Evolutionary conservation across 2,113 vertebrate species (phyloP).

Genomic region (Glaucomys volans): DNA sequence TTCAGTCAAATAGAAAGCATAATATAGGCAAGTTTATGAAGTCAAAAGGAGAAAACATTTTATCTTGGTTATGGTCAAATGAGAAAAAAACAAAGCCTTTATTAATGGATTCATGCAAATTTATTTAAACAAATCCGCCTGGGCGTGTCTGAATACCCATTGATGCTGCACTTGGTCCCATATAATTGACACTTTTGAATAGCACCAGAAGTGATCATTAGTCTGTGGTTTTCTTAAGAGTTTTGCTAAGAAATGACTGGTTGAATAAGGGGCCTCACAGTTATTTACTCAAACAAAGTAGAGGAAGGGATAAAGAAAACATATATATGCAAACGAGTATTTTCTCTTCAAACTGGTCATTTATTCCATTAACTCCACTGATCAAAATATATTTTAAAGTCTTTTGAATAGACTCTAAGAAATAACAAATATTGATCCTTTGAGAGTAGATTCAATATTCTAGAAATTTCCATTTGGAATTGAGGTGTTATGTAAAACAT

Average conservation of each 20-base stretch:
- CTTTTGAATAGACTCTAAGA: not conserved
- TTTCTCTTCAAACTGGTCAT: constrained; percentile 63
- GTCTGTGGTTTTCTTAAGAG: constrained; percentile 34
- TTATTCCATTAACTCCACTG: not conserved
- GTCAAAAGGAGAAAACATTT: constrained; percentile 35
- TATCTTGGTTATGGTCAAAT: constrained; percentile 36
- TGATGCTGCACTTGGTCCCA: constrained; percentile 77
- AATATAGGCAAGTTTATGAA: constrained; percentile 25
- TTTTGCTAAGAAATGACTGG: constrained; percentile 40
- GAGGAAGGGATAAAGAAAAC: not conserved
- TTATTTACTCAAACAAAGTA: constrained; percentile 60
- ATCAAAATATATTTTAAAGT: not conserved
- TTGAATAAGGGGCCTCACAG: constrained; percentile 33
- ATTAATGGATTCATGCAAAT: not conserved
- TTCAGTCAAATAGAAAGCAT: constrained; percentile 45
- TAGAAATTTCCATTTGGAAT: constrained; percentile 39
- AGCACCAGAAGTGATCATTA: constrained; percentile 46
- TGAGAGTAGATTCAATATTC: not conserved
- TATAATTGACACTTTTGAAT: constrained; percentile 62
- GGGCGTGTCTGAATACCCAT: constrained; percentile 66
- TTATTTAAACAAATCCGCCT: constrained; percentile 56
- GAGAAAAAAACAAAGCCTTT: not conserved
- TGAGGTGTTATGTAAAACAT: constrained; percentile 9
- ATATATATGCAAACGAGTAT: constrained; percentile 64
- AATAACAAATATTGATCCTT: not conserved